A percentile compares a stretch with the other conserved stretches of the same genome.
Conservation (phyloP, 2,113 vertebrate species). For the Phalacrocorax aristotelis region DNA sequence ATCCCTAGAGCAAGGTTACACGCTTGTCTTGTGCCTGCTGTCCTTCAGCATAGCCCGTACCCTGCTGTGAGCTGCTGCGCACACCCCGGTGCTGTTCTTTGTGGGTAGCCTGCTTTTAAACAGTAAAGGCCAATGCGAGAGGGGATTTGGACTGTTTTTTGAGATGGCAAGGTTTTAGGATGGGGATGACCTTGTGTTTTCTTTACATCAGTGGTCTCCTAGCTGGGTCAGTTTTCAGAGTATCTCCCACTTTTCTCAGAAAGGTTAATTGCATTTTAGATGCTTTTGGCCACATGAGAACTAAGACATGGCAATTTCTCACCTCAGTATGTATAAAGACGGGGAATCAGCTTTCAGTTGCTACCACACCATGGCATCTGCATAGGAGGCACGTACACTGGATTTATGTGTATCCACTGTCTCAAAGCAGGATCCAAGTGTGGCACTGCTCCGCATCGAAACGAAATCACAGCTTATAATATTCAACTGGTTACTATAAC, state of each 20-base stretch:
- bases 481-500: slow-evolving; percentile 59
- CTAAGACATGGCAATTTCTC: neutral
- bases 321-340: neutral
- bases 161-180: neutral
- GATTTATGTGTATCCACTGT: slow-evolving; percentile 4
- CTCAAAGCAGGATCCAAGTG: neutral
- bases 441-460: neutral
- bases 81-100: neutral
- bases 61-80: neutral
- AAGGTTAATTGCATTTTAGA: neutral
- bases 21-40: neutral
- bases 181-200: neutral
- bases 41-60: neutral
- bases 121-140: neutral
- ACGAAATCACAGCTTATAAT: slow-evolving; percentile 42
- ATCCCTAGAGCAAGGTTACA: neutral
- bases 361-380: neutral
- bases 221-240: neutral
- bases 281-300: neutral
- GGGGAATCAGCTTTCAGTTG: neutral
- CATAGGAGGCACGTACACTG: neutral
- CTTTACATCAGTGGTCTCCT: neutral
- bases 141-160: neutral
- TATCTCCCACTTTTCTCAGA: neutral
- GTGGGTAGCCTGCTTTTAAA: neutral